Base-by-base conservation (phyloP, 2,113 vertebrate genomes). In the Stictonetta naevosa region DNA sequence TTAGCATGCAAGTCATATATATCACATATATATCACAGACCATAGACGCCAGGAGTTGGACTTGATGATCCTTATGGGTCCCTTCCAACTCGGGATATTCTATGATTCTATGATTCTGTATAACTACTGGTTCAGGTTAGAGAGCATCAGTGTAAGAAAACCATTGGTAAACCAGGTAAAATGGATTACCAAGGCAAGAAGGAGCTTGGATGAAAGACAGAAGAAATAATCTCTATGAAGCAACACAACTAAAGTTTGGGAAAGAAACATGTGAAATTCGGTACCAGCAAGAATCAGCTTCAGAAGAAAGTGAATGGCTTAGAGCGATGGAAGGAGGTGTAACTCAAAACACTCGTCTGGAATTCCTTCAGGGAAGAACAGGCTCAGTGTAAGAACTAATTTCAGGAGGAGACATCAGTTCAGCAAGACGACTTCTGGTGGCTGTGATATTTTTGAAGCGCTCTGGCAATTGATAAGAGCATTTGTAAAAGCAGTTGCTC, bases 181-280 rank as follows among this genome's bases (percentile, higher is more conserved):
- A 42, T 0, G 10, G 40, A 86, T 40, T 44, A 68, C 1, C 2
- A 4, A 60, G 34, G 16, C 6, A 44, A 2, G n/a, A 46, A 69
- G 62, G 18, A 64, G 23, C 52, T 60, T 7, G 52, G 42, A 48
- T 21, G 38, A 17, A 53, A 67, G 60, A 50, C 1, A 44, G 23
- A 63, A 64, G 25, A 12, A 53, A 59, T 50, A 3, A 52, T 42
- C 67, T 59, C 59, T 18, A 3, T 1, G 29, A 56, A 63, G 71
- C 59, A n/a, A 48, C 23, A 48, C 42, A 66, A 55, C 3, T 8
- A 25, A 78, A 36, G 44, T 20, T 9, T n/a, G 59, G 62, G 52
- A 6, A 62, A 82, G 23, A 1, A 71, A 25, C 0, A 3, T 1
- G 29, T 14, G 66, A 28, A 62, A 83, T 68, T 31, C 5, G 1